Percentiles rank a stretch among this genome's conserved stretches.
Evolutionary conservation across 2,888 invertebrate genomes (phyloP).

Genomic region (Cephus rjabovi): DNA sequence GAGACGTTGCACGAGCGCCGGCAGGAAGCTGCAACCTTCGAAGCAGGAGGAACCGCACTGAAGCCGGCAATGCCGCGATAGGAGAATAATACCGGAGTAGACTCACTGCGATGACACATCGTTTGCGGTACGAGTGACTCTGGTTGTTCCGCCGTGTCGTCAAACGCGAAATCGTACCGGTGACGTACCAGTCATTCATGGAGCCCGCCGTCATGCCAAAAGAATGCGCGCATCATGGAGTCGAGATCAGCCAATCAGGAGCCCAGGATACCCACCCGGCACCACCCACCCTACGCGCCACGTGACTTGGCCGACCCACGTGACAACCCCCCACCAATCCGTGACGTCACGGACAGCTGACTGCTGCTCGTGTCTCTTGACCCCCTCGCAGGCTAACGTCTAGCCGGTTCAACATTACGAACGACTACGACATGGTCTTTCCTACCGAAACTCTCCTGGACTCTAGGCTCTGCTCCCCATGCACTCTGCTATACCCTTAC

Average conservation of each 20-base stretch:
- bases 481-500: neutral
- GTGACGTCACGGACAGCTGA: conserved; percentile 64
- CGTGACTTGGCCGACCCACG: conserved; percentile 57
- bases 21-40: conserved; percentile 18
- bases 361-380: conserved; percentile 35
- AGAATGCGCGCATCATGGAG: conserved; percentile 49
- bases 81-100: conserved; percentile 17
- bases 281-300: conserved; percentile 47
- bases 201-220: conserved; percentile 57
- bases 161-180: conserved; percentile 48
- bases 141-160: conserved; percentile 35
- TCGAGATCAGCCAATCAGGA: conserved; percentile 28
- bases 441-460: neutral
- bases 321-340: conserved; percentile 37
- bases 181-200: conserved; percentile 63
- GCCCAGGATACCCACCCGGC: conserved; percentile 30
- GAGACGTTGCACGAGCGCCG: conserved; percentile 28
- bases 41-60: conserved; percentile 15
- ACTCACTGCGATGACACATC: conserved; percentile 52
- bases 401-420: neutral
- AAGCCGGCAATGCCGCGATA: conserved; percentile 17
- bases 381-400: conserved; percentile 1
- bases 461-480: neutral
- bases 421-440: neutral
- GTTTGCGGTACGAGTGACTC: conserved; percentile 32